Percentiles rank a stretch among this genome's conserved stretches.
These are phyloP conservation scores for Aradus depressus DNA, from an alignment of 2,888 invertebrate genomes.

Conservation along the genomic window DNA sequence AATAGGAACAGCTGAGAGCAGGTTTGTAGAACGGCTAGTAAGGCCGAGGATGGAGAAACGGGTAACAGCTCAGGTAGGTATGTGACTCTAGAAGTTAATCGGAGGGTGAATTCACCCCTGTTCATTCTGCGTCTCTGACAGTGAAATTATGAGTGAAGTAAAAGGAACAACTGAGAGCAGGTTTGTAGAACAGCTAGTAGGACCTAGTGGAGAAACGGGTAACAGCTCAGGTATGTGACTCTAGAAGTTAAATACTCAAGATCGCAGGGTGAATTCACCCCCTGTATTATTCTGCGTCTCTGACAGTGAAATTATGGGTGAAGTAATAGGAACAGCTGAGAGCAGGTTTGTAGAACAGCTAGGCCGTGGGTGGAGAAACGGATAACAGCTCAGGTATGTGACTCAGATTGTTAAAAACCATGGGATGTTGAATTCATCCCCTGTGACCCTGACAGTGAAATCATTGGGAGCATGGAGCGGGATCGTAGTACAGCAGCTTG, in stretches of 20 bases:
- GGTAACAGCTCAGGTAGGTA: conserved; percentile 10
- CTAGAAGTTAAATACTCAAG: conserved; percentile 16
- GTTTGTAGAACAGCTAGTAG: too few species aligned
- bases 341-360: not conserved
- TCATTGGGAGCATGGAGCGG: too few species aligned
- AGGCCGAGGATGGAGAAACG: not conserved
- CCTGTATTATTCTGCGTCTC: too few species aligned
- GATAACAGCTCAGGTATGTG: conserved; percentile 13
- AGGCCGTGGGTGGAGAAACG: not conserved
- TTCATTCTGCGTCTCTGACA: too few species aligned
- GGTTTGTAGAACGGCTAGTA: not conserved
- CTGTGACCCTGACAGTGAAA: conserved; percentile 5
- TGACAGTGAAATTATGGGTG: conserved; percentile 11
- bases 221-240: too few species aligned
- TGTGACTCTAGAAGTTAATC: too few species aligned
- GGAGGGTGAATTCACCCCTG: too few species aligned
- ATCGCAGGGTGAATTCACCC: too few species aligned
- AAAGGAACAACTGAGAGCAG: too few species aligned
- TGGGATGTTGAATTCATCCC: conserved; percentile 2
- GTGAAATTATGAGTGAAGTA: too few species aligned
- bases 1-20: conserved; percentile 11
- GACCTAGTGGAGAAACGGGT: too few species aligned
- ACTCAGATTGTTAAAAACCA: conserved; percentile 7
- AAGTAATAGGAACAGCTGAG: conserved; percentile 13
- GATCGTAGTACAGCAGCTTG: too few species aligned